Evolutionary conservation across 2,888 invertebrate species (phyloP), one percentile per base, ranked within the genome.

Genomic region (Pherbina coryleti): DNA sequence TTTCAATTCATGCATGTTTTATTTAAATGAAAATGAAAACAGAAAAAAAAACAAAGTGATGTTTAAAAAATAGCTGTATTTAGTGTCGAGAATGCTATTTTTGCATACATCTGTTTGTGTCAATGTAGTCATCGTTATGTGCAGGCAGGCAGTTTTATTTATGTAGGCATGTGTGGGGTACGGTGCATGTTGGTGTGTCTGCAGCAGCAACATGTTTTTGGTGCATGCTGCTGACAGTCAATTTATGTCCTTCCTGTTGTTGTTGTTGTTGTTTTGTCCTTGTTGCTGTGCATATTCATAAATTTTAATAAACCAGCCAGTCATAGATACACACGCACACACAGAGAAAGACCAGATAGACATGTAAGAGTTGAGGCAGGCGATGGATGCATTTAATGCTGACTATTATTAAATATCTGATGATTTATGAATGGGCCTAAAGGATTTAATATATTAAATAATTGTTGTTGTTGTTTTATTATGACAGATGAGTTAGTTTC

Each of bases 201-300:
- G 49, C 19, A 28, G 49, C 49, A 25, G 49, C 28, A 14, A 64
- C 31, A 37, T 34, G 37, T 34, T 67, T 8, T 28, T 37, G 57
- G 14, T 55, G 71, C 71, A 34, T 71, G 71, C 37, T 34, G 34
- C 71, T 71, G 71, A 71, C 71, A 57, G 34, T 57, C 53, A 34
- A 34, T 31, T 31, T 70, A 51, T 55, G n/a, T 28, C 53, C 28
- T 60, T 31, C 25, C 44, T 44, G 44, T 72, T 70, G 25, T 55
- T 70, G 28, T 31, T 57, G 71, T 11, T 60, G 72, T 25, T 34
- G 37, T 34, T 37, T 44, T 55, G 37, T 60, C 60, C 44, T 72
- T 72, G 37, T 34, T 72, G 37, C 60, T 57, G 22, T 28, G 69
- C 69, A 69, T 44, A 69, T 69, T 25, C 69, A 69, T 49, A 69